These are phyloP conservation scores for Meiosimyza platycephala DNA, from an alignment of 2,888 invertebrate genomes.

Conservation along the genomic window DNA sequence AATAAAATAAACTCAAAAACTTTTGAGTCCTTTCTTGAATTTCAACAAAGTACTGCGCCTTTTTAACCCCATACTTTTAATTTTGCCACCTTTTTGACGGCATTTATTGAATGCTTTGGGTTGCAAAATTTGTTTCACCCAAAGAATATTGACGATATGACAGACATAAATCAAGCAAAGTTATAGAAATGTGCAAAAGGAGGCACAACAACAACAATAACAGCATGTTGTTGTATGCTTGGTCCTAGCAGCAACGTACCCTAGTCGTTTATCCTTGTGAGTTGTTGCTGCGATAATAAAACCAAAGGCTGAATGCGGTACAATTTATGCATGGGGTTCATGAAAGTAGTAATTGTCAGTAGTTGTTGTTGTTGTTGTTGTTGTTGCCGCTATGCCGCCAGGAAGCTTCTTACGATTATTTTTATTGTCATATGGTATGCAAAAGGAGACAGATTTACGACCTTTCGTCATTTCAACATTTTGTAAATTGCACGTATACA, in stretches of 20 bases:
- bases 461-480: too few relatives aligned
- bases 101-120: too few relatives aligned
- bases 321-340: constrained; percentile 22
- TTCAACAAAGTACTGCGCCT: too few relatives aligned
- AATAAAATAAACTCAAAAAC: too few relatives aligned
- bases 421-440: constrained; percentile 44
- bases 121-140: constrained; percentile 11
- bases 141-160: constrained; percentile 56
- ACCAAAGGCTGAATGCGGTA: constrained; percentile 2
- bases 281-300: constrained; percentile 24
- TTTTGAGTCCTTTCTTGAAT: too few relatives aligned
- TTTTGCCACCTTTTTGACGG: too few relatives aligned
- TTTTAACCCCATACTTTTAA: too few relatives aligned
- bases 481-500: too few relatives aligned
- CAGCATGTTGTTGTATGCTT: constrained; percentile 6
- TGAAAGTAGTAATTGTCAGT: not conserved
- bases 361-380: constrained; percentile 34
- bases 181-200: not conserved
- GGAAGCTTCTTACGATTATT: constrained; percentile 51
- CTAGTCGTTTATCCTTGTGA: constrained; percentile 32
- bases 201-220: not conserved
- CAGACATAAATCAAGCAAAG: constrained; percentile 54
- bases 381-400: constrained; percentile 9
- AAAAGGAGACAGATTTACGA: too few relatives aligned
- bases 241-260: constrained; percentile 1